phyloP scores from a whole-genome alignment of 2,797 vertebrate genomes.

The Holocentrus rufus region DNA sequence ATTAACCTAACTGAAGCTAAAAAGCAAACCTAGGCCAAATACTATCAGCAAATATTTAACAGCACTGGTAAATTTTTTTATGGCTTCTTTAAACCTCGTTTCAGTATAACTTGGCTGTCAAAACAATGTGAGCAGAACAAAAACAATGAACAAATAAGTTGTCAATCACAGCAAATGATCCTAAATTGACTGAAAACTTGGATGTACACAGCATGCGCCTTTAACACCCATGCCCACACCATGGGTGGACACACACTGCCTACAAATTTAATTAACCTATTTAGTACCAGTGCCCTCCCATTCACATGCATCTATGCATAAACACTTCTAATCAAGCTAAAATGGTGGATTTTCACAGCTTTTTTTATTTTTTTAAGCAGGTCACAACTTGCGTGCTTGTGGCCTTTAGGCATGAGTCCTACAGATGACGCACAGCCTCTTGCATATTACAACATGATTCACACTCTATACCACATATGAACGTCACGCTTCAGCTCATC shows the following conservation, averaged over 20 bases:
- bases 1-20: not conserved
- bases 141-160: not conserved
- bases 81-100: not conserved
- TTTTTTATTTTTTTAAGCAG: slow-evolving; percentile 5
- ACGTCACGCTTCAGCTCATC: slow-evolving; percentile 38
- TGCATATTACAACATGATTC: slow-evolving; percentile 7
- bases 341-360: not conserved
- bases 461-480: slow-evolving; percentile 10
- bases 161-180: no score
- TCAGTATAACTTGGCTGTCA: not conserved
- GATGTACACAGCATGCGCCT: no score
- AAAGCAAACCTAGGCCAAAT: not conserved
- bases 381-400: not conserved
- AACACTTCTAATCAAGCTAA: not conserved
- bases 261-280: not conserved
- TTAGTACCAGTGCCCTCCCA: not conserved
- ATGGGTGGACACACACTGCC: not conserved
- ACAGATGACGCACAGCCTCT: slow-evolving; percentile 4
- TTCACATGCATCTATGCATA: not conserved
- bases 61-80: not conserved
- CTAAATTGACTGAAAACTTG: no score
- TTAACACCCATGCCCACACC: not conserved
- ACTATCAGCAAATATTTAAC: not conserved
- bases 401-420: slow-evolving; percentile 3
- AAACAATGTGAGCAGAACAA: not conserved